Conservation (phyloP, 1,140 invertebrate species). For the Zaprionus ornatus region DNA sequence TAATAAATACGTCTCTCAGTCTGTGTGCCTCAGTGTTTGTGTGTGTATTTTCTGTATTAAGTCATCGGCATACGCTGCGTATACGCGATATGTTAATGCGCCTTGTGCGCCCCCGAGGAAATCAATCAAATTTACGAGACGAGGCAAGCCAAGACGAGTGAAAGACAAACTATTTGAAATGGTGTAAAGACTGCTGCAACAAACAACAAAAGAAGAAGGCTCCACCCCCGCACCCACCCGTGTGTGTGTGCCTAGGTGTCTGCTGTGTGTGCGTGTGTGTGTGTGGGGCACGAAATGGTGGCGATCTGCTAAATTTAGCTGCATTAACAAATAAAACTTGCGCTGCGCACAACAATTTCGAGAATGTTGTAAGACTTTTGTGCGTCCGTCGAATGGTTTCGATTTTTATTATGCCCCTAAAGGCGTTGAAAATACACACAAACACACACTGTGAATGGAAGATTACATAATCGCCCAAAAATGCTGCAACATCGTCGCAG, state of each 20-base stretch:
- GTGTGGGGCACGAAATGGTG: constrained; percentile 17
- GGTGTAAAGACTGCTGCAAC: constrained; percentile 29
- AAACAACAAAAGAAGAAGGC: constrained; percentile 25
- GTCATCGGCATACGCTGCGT: constrained; percentile 49
- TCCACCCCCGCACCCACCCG: not conserved
- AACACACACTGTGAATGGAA: constrained; percentile 35
- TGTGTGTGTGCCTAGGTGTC: not conserved
- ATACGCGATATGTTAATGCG: constrained; percentile 63
- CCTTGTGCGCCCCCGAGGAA: constrained; percentile 29
- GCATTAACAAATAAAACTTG: constrained; percentile 63
- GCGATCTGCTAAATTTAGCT: constrained; percentile 65
- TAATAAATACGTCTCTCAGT: constrained; percentile 29
- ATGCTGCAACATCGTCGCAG: not conserved
- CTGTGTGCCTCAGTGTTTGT: constrained; percentile 38
- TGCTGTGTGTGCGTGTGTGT: constrained; percentile 7
- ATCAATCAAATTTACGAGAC: constrained; percentile 59
- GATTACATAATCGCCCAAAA: constrained; percentile 65
- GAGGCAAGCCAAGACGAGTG: constrained; percentile 4
- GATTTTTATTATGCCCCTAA: constrained; percentile 64
- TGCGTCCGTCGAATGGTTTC: constrained; percentile 50
- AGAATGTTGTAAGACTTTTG: constrained; percentile 40
- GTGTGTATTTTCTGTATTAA: constrained; percentile 35
- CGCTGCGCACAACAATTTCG: constrained; percentile 22
- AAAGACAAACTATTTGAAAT: constrained; percentile 4
- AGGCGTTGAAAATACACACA: constrained; percentile 61